Evolutionary conservation across 2,113 vertebrate species (phyloP).

Genomic region (Sarotherodon lohbergeri): DNA sequence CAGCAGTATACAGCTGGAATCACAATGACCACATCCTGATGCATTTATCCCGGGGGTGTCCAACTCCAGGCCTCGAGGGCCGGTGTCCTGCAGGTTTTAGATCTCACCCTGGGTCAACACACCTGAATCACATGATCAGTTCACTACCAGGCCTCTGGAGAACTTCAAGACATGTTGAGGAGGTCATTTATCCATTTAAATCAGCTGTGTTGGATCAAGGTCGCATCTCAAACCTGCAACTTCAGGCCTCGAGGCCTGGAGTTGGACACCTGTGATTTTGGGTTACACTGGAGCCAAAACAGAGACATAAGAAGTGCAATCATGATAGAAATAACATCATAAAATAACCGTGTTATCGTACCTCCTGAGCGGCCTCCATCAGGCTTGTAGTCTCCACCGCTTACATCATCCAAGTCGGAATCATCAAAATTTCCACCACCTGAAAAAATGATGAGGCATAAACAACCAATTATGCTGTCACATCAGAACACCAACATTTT

Average conservation of each 20-base stretch:
- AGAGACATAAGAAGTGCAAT: fast-evolving
- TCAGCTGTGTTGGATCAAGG: background rate
- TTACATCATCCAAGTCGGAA: background rate
- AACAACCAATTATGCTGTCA: background rate
- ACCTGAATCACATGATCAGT: background rate
- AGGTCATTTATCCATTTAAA: background rate
- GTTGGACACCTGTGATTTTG: background rate
- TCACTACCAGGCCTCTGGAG: background rate
- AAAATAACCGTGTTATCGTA: background rate
- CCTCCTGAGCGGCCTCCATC: slow-evolving; percentile 41
- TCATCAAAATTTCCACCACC: slow-evolving; percentile 49
- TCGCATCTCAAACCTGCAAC: background rate
- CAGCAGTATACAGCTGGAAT: background rate
- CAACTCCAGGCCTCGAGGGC: background rate
- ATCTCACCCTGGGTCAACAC: fast-evolving
- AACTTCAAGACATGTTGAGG: background rate
- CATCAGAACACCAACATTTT: background rate
- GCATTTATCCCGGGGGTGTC: background rate
- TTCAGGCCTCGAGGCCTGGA: fast-evolving
- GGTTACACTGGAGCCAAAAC: background rate
- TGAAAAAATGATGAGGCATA: background rate
- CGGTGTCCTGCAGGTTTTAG: too few species aligned
- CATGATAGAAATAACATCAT: fast-evolving
- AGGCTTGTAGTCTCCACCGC: slow-evolving; percentile 38
- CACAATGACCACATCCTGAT: fast-evolving